Evolutionary conservation across 2,113 vertebrate species (phyloP).

Genomic region (Meleagris gallopavo): DNA sequence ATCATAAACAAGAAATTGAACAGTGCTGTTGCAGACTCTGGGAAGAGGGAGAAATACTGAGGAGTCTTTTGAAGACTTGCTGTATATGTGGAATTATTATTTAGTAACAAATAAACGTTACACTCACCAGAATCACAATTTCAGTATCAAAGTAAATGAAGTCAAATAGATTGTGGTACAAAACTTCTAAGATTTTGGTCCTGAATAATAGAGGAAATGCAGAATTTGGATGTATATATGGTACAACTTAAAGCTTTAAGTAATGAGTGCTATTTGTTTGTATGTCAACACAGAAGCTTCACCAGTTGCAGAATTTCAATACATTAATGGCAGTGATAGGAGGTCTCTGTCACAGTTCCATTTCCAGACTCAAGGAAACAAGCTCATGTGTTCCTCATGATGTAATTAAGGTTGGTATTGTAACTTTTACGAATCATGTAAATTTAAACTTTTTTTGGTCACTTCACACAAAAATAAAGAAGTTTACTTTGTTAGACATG

Average conservation of each 20-base stretch:
- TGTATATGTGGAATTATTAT: not conserved
- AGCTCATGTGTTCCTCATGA: slow-evolving; percentile 90
- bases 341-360: slow-evolving; percentile 94
- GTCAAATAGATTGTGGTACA: not conserved
- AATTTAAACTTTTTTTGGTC: not conserved
- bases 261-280: not conserved
- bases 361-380: slow-evolving; percentile 96
- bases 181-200: not conserved
- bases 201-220: not conserved
- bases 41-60: not conserved
- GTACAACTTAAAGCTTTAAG: not conserved
- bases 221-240: not conserved
- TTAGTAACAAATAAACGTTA: not conserved
- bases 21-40: not conserved
- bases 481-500: not conserved
- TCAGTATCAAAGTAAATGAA: not conserved
- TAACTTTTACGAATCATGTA: not conserved
- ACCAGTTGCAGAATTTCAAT: slow-evolving; percentile 94
- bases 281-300: slow-evolving; percentile 83
- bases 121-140: not conserved
- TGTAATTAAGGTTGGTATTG: slow-evolving; percentile 88
- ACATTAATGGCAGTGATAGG: slow-evolving; percentile 97
- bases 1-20: not conserved
- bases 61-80: not conserved
- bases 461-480: accelerated